phyloP scores from a whole-genome alignment of 2,888 invertebrate species.

The Hedya salicella region DNA sequence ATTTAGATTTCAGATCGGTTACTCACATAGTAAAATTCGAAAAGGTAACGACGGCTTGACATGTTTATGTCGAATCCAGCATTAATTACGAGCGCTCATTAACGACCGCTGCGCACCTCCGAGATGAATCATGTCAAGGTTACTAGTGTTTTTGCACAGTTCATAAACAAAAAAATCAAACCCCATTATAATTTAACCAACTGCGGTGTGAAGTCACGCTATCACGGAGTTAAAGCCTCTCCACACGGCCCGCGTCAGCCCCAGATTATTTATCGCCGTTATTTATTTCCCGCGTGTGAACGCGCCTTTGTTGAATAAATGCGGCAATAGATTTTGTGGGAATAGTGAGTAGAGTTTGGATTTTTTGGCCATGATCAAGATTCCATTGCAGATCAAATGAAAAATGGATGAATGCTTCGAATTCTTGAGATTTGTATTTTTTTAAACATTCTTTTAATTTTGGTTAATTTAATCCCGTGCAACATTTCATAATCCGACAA shows the following conservation, averaged over 20 bases:
- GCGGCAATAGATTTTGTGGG: conserved; percentile 37
- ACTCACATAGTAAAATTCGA: too few relatives aligned
- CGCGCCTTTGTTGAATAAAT: conserved; percentile 39
- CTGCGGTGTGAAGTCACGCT: conserved; percentile 58
- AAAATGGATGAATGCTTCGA: neutral
- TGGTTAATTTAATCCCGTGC: too few relatives aligned
- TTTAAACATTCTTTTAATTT: neutral
- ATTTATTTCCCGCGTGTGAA: conserved; percentile 63
- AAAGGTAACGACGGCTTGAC: too few relatives aligned
- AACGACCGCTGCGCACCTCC: too few relatives aligned
- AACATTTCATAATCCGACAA: too few relatives aligned
- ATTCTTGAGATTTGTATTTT: neutral
- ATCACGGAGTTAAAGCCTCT: conserved; percentile 72
- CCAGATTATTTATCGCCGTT: conserved; percentile 80
- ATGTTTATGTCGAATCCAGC: too few relatives aligned
- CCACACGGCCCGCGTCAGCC: conserved; percentile 74
- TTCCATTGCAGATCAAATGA: neutral
- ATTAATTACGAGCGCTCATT: too few relatives aligned
- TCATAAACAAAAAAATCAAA: neutral
- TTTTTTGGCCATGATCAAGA: neutral
- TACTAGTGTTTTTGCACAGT: too few relatives aligned
- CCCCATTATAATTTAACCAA: neutral
- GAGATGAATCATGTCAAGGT: too few relatives aligned
- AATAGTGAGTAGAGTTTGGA: conserved; percentile 29
- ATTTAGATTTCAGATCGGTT: too few relatives aligned